A percentile compares a stretch with the other conserved stretches of the same genome.
Evolutionary conservation across 2,113 vertebrate species (phyloP).

Genomic region (Nycticebus coucang): DNA sequence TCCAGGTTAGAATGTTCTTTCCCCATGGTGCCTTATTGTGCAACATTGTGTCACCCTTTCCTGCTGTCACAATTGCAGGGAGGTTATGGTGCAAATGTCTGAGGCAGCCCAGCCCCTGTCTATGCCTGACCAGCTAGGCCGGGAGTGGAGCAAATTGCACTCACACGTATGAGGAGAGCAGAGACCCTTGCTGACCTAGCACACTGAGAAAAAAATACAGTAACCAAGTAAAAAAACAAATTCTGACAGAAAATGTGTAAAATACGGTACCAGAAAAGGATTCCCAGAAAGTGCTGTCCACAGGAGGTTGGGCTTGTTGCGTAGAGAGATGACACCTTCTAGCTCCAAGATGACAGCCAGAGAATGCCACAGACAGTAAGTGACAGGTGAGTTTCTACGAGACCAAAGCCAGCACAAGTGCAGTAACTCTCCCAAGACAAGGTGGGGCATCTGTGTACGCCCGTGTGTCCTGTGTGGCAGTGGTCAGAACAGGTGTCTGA

Average conservation of each 20-base stretch:
- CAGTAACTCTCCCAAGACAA: neutral
- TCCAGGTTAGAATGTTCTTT: neutral
- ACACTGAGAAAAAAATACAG: neutral
- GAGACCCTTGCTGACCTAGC: neutral
- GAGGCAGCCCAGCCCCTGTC: slow-evolving; percentile 2
- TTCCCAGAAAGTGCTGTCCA: neutral
- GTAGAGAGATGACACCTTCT: neutral
- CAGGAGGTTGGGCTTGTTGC: accelerated
- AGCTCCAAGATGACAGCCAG: neutral
- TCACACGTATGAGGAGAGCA: neutral
- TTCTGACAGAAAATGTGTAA: neutral
- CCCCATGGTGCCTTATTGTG: neutral
- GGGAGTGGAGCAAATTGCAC: slow-evolving; percentile 47
- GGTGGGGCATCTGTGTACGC: no score
- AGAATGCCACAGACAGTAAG: accelerated
- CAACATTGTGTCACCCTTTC: neutral
- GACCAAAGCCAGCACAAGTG: no score
- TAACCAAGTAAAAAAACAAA: neutral
- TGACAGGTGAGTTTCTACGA: neutral
- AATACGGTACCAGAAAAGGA: neutral
- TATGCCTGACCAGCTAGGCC: slow-evolving; percentile 18
- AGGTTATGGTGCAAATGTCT: slow-evolving; percentile 50
- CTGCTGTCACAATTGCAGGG: neutral
- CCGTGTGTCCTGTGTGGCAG: neutral
- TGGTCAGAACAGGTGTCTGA: no score